A percentile compares a stretch with the other conserved stretches of the same genome.
Evolutionary conservation across 1,140 invertebrate genomes (phyloP).

Genomic region (Drosophila mayri): DNA sequence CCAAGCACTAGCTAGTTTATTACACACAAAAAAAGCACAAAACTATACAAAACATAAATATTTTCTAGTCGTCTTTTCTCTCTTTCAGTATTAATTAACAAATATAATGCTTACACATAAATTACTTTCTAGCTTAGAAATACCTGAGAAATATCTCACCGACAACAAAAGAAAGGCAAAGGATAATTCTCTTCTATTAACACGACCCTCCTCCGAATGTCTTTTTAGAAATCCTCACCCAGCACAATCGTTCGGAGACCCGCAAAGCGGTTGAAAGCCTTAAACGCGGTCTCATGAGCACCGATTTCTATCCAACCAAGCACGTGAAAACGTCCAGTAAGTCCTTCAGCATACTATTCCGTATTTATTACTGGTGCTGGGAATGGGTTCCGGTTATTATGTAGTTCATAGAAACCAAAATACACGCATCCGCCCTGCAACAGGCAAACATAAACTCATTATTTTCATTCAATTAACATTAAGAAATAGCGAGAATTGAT

Average conservation of each 20-base stretch:
- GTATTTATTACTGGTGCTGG: constrained; percentile 50
- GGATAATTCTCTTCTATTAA: constrained; percentile 28
- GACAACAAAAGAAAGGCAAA: neutral
- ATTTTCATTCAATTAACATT: constrained; percentile 6
- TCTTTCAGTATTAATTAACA: constrained; percentile 73
- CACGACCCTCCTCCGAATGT: constrained; percentile 35
- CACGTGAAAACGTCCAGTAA: constrained; percentile 66
- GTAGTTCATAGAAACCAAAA: constrained; percentile 31
- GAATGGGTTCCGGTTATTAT: constrained; percentile 22
- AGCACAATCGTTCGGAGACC: constrained; percentile 46
- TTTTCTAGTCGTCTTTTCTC: constrained; percentile 75
- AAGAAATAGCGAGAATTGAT: constrained; percentile 25
- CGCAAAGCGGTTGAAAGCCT: constrained; percentile 54
- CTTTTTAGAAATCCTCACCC: constrained; percentile 57
- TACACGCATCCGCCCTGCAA: constrained; percentile 16
- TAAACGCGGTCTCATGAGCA: constrained; percentile 58
- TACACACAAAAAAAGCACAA: constrained; percentile 10
- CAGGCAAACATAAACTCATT: constrained; percentile 9
- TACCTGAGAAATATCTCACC: constrained; percentile 15
- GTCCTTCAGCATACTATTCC: constrained; percentile 26
- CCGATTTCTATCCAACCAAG: constrained; percentile 52
- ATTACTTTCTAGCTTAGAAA: constrained; percentile 22
- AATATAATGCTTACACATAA: constrained; percentile 23
- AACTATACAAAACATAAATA: constrained; percentile 10
- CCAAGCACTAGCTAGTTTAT: constrained; percentile 27